Evolutionary conservation across 2,888 invertebrate species (phyloP).

Genomic region (Rhamphomyia laevipes): DNA sequence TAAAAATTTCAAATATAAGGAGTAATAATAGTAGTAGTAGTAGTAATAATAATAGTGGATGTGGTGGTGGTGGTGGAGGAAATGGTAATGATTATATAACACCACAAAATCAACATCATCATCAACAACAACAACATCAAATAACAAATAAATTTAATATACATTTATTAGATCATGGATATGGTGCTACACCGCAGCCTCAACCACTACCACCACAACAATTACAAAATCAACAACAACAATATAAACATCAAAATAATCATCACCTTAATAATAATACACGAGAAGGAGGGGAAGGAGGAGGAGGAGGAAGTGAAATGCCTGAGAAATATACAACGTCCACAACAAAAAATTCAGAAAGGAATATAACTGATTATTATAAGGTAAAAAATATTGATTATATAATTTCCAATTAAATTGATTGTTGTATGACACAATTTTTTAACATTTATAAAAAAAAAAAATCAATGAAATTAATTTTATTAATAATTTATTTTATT

Average conservation of each 20-base stretch:
- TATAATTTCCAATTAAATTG: neutral
- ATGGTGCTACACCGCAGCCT: constrained; percentile 68
- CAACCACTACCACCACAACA: constrained; percentile 44
- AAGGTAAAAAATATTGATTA: constrained; percentile 25
- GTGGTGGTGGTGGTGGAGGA: neutral
- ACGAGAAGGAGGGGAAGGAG: neutral
- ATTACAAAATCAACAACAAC: constrained; percentile 9
- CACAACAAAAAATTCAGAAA: constrained; percentile 37
- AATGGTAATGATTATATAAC: neutral
- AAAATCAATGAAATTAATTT: neutral
- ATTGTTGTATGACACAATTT: constrained; percentile 7
- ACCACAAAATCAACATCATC: constrained; percentile 9
- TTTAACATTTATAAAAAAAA: neutral
- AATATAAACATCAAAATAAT: constrained; percentile 1
- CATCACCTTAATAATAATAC: neutral
- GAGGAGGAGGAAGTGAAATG: constrained; percentile 9
- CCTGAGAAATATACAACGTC: constrained; percentile 35
- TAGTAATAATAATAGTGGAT: neutral
- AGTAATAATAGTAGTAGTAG: constrained; percentile 5
- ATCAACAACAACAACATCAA: constrained; percentile 13
- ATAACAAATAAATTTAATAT: constrained; percentile 21
- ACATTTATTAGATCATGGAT: constrained; percentile 76
- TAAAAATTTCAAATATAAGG: constrained; percentile 1
- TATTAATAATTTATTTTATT: constrained; percentile 12
- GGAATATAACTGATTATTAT: constrained; percentile 35